phyloP scores from a whole-genome alignment of 2,113 vertebrate genomes.

The Fulica atra region DNA sequence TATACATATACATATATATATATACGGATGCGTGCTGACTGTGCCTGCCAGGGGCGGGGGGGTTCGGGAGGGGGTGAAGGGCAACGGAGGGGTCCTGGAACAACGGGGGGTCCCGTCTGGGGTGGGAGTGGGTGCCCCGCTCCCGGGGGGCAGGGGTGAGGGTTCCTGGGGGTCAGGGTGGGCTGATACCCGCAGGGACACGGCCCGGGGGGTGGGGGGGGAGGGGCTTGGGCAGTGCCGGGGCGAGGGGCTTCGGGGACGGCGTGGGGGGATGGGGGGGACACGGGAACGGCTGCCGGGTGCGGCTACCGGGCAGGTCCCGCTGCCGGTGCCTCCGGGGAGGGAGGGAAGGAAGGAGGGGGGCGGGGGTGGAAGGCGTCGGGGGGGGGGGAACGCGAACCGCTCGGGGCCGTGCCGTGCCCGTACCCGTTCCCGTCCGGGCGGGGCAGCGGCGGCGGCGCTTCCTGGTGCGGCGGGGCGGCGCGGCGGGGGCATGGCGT shows the following conservation, averaged over 20 bases:
- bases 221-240: rapidly evolving
- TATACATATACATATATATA: constrained; percentile 13
- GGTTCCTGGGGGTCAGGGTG: neutral
- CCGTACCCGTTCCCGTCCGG: constrained; percentile 29
- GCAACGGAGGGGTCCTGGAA: too few species aligned
- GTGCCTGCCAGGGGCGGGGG: neutral
- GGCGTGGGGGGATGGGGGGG: neutral
- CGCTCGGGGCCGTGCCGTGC: neutral
- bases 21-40: neutral
- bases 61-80: too few species aligned
- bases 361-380: too few species aligned
- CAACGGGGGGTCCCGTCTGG: neutral
- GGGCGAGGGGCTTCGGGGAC: neutral
- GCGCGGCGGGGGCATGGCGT: constrained; percentile 76
- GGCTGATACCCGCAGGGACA: neutral
- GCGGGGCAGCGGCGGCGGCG: constrained; percentile 8
- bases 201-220: neutral
- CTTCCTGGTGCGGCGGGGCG: constrained; percentile 23
- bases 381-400: too few species aligned
- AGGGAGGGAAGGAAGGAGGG: too few species aligned
- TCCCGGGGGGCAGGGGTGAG: neutral
- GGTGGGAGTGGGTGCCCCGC: neutral
- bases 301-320: too few species aligned
- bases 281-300: too few species aligned
- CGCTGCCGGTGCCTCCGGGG: too few species aligned